Conservation (phyloP, 2,797 vertebrate species). For the Podarcis lilfordi region DNA sequence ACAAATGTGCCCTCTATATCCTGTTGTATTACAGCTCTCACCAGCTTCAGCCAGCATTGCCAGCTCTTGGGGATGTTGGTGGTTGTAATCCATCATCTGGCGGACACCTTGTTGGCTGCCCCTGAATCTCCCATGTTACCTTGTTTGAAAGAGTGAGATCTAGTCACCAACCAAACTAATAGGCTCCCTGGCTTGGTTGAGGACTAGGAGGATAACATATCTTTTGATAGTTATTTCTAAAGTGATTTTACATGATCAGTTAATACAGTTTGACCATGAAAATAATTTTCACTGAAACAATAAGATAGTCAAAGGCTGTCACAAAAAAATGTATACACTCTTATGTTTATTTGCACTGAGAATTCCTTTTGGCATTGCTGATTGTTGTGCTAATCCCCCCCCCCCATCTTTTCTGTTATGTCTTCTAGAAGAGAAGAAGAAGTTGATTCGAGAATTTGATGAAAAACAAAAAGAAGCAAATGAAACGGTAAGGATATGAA, state of each 20-base stretch:
- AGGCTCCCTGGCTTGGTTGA: neutral
- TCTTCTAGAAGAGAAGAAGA: slow-evolving; percentile 92
- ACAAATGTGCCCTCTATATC: neutral
- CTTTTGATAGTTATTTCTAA: neutral
- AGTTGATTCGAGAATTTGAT: slow-evolving; percentile 89
- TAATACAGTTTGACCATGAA: neutral
- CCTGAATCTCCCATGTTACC: neutral
- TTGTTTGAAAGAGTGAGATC: neutral
- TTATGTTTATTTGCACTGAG: neutral
- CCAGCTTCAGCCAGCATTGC: neutral
- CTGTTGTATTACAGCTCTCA: neutral
- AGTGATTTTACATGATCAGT: neutral
- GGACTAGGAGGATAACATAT: too few species aligned
- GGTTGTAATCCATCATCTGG: neutral
- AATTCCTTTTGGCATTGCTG: neutral
- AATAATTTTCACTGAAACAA: neutral
- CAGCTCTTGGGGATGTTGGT: neutral
- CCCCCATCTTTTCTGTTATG: slow-evolving; percentile 40
- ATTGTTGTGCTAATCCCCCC: neutral
- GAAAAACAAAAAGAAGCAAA: slow-evolving; percentile 92
- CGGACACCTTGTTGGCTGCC: neutral
- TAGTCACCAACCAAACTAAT: neutral
- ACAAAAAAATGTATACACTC: neutral
- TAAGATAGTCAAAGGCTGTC: neutral
- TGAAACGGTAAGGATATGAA: slow-evolving; percentile 85